Evolutionary conservation across 2,113 vertebrate genomes (phyloP).

Genomic region (Centropus unirufus): DNA sequence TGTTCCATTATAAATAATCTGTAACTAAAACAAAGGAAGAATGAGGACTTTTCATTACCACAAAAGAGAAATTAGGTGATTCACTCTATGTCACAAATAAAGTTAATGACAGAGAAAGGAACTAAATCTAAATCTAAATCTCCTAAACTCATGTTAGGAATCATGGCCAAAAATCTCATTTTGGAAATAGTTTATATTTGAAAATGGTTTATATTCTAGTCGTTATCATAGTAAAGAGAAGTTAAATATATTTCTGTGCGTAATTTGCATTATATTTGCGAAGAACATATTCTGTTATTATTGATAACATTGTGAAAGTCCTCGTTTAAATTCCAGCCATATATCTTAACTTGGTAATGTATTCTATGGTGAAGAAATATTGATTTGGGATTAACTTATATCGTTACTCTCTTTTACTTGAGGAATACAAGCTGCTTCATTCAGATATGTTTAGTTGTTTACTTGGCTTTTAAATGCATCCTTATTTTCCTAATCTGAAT

Average conservation of each 20-base stretch:
- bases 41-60: neutral
- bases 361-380: slow-evolving; percentile 5
- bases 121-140: neutral
- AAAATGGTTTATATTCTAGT: slow-evolving; percentile 3
- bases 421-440: neutral
- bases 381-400: slow-evolving; percentile 12
- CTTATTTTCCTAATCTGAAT: neutral
- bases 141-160: neutral
- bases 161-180: neutral
- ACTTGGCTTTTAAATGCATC: neutral
- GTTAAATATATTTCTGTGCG: slow-evolving; percentile 11
- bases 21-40: neutral
- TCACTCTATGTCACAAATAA: neutral
- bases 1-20: neutral
- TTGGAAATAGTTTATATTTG: slow-evolving; percentile 3
- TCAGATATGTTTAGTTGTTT: neutral
- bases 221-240: neutral
- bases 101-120: neutral
- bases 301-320: slow-evolving; percentile 4
- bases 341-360: slow-evolving; percentile 24
- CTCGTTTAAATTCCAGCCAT: neutral
- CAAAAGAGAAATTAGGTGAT: neutral
- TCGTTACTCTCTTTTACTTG: neutral
- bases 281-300: neutral
- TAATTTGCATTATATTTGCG: neutral